Base-by-base conservation (phyloP, 2,113 vertebrate genomes). In the Perca flavescens region DNA sequence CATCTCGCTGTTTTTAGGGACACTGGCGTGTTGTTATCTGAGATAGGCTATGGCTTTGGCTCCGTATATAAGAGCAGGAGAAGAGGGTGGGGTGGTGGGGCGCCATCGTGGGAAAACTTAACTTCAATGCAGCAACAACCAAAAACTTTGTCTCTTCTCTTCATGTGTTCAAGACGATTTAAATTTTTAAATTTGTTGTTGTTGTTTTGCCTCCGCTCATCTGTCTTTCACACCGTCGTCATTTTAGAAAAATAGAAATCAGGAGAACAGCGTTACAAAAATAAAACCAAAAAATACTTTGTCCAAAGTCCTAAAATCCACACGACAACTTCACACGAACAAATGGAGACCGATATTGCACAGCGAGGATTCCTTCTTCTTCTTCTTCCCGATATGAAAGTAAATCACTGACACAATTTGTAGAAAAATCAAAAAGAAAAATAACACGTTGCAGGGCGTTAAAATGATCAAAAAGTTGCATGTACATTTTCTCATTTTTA, bases 211-310 rank as follows among this genome's bases (percentile, higher is more conserved):
- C 14, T 66, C 28, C 21, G 25, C 54, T 69, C 56, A 13, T 88
- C 66, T 49, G 61, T 83, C 77, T 53, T 72, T 49, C 10, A 64
- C 17, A 21, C 58, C 25, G 21, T 76, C 36, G 62, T 79, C 28
- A 3, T 67, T 91, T 91, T 94, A 95, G 91, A 95, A 95, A 95
- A 95, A 95, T 95, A 95, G 75, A 94, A 92, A 92, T 92, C 87
- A 94, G 91, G 92, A 89, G 87, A 91, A 90, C 83, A 74, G 89
- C 19, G 11, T 93, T 95, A 94, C 79, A 94, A 95, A 95, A 95
- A 95, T 94, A 94, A 34, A 94, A 93, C 57, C 77, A 82, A 93
- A n/a, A 84, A 90, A 67, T 28, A 28, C 74, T 86, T 86, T 3
- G 34, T 92, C 87, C 87, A 84, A 52, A 86, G 85, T 94, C 83